Evolutionary conservation across 2,797 vertebrate genomes (phyloP).

Genomic region (Lemur catta): DNA sequence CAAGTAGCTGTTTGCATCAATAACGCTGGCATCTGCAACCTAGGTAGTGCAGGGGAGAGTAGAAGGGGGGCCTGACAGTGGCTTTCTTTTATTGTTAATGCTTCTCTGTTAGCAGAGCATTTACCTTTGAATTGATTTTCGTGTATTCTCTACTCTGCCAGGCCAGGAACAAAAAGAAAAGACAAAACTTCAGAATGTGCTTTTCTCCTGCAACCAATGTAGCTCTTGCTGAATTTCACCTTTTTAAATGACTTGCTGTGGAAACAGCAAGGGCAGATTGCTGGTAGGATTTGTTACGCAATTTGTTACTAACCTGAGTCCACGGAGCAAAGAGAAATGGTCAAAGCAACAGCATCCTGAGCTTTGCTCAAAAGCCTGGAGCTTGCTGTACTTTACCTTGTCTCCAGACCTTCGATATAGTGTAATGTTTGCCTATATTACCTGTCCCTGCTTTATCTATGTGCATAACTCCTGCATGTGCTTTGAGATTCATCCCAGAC

Average conservation of each 20-base stretch:
- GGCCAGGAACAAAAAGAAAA: conserved; percentile 38
- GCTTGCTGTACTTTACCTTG: not conserved
- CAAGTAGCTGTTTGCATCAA: not conserved
- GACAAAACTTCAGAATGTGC: not conserved
- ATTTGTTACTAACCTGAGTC: not conserved
- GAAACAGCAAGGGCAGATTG: not conserved
- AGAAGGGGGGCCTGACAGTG: no score
- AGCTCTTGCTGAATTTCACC: not conserved
- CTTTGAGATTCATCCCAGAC: not conserved
- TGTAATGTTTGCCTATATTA: not conserved
- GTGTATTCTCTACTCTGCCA: not conserved
- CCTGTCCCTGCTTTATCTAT: not conserved
- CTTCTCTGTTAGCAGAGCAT: not conserved
- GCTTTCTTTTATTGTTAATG: not conserved
- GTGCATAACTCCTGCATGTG: not conserved
- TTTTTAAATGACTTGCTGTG: conserved; percentile 7
- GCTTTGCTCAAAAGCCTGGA: not conserved
- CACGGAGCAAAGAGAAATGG: not conserved
- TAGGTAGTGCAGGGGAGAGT: not conserved
- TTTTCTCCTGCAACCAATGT: not conserved
- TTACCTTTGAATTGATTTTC: not conserved
- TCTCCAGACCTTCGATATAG: not conserved
- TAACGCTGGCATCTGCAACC: no score
- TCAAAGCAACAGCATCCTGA: not conserved
- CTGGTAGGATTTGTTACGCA: not conserved